Evolutionary conservation across 2,113 vertebrate genomes (phyloP), one percentile per base, ranked within the genome.

Genomic region (Clarias magur): DNA sequence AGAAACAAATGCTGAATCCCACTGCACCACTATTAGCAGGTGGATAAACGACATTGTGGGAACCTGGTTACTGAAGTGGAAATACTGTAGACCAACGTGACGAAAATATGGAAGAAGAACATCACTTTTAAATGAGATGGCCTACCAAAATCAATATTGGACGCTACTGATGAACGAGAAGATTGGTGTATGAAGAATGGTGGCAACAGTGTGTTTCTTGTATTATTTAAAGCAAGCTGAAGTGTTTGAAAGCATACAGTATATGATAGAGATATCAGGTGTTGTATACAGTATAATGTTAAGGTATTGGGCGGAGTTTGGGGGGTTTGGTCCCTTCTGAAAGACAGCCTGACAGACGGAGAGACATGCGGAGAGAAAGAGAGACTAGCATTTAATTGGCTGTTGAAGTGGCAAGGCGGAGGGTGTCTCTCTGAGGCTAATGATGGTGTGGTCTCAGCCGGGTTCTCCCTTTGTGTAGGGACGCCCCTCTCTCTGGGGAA

Each of bases 321-420:
- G 60, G 79, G 79, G 19, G 23, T 25, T 68, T 48, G 12, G 12
- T 27, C 72, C 75, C 7, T 79, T 62, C 57, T 60, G 30, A 81
- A 75, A 72, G 73, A 86, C 85, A 80, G 25, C 0, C 23, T n/a
- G 42, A 2, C 42, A 73, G 88, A 81, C 60, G 2, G 7, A 48
- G 53, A 65, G 73, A 73, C 62, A 87, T 60, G 76, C 65, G 42
- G 80, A 63, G 79, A 83, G 82, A 84, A 79, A 87, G 83, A 86
- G 80, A 91, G 84, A 86, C 80, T 90, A 83, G 86, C 81, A 72
- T 91, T 89, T 91, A 91, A 91, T 91, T 91, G 91, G 90, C 87
- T 89, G 88, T 88, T 90, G 90, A 90, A 88, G 85, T 89, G 84
- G 86, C 67, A 65, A 89, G 85, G 90, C 70, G 85, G 90, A 88